Base-by-base conservation (phyloP, 2,888 invertebrate genomes). In the Nomada hirtipes region DNA sequence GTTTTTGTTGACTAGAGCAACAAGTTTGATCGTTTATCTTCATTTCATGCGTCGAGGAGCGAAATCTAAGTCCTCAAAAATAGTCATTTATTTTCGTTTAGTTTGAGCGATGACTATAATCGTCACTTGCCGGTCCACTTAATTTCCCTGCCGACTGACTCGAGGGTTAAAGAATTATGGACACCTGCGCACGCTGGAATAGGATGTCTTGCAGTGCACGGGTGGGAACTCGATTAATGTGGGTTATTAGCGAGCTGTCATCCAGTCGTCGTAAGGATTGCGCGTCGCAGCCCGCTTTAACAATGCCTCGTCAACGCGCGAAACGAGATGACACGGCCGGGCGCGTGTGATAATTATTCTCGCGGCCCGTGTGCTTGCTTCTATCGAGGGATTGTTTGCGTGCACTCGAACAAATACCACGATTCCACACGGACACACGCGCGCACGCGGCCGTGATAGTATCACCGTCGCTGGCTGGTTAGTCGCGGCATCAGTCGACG, bases 291-390 rank as follows among this genome's bases (percentile, higher is more conserved):
- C 77, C 70, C 79, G 76, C 79, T 83, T 76, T 82, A 85, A 89
- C 90, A 90, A 90, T 89, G 87, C 87, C 88, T 88, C 90, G 88
- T 90, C 89, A 90, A 89, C 89, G 89, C 84, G 89, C 88, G 89
- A 91, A 90, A 91, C 89, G 88, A 90, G 91, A 92, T 90, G 91
- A 91, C 90, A 90, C 90, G 87, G 89, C 89, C 88, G 89, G 89
- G 88, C 88, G 90, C 87, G 85, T 89, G 88, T 86, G 89, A 91
- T 92, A 91, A 92, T 92, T 92, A 92, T 91, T 89, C 90, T 83
- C 87, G 84, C 88, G 84, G 83, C 53, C 36, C 73, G 59, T 61
- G 63, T 60, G 36, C 64, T 44, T 47, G 53, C 70, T 52, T 53
- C 75, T 73, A 74, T 82, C 81, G 74, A 36, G 20, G 36, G 68